These are phyloP conservation scores for Tachina fera DNA, from an alignment of 2,888 invertebrate species.

Conservation along the genomic window DNA sequence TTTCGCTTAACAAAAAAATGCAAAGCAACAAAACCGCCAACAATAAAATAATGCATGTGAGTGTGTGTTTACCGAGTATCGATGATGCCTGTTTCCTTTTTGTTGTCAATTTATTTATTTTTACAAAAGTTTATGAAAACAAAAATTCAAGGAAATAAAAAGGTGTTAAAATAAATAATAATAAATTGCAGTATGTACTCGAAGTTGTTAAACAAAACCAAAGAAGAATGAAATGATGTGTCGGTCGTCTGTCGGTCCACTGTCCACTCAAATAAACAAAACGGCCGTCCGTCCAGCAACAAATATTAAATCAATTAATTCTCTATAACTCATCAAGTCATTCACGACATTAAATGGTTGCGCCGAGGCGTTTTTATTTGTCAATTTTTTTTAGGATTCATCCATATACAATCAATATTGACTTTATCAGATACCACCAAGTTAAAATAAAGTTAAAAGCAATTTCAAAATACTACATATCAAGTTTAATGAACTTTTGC, in stretches of 20 bases:
- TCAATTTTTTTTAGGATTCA: constrained; percentile 17
- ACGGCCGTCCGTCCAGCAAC: neutral
- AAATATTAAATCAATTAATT: constrained; percentile 20
- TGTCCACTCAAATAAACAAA: constrained; percentile 16
- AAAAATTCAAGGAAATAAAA: constrained; percentile 66
- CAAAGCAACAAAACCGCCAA: constrained; percentile 6
- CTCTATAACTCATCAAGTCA: neutral
- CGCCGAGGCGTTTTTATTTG: neutral
- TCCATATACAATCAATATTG: constrained; percentile 43
- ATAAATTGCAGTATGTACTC: constrained; percentile 21
- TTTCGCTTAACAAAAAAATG: constrained; percentile 36
- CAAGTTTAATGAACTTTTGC: constrained; percentile 45
- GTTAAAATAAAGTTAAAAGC: constrained; percentile 29
- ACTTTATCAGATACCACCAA: constrained; percentile 27
- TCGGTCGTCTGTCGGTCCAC: neutral
- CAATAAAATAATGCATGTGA: constrained; percentile 13
- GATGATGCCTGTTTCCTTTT: constrained; percentile 10
- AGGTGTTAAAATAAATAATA: constrained; percentile 67
- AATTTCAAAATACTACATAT: neutral
- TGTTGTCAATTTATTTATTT: neutral
- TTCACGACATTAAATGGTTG: constrained; percentile 12
- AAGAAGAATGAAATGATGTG: constrained; percentile 5
- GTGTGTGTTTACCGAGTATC: neutral
- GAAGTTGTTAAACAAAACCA: neutral
- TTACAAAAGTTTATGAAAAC: constrained; percentile 36